These are phyloP conservation scores for Boloria selene DNA, from an alignment of 2,888 invertebrate genomes.

Conservation along the genomic window DNA sequence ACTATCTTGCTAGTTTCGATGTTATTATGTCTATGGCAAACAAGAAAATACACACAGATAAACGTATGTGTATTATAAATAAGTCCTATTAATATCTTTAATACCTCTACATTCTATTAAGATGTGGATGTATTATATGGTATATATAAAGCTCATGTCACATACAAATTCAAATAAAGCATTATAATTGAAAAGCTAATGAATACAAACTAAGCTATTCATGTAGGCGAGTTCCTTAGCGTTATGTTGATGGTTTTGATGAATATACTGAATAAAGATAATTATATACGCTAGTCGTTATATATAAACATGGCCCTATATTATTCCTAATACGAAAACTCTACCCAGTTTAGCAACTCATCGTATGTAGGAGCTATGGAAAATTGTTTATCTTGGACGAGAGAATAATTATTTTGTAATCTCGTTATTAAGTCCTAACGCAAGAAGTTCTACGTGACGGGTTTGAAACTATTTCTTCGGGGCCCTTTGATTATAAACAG, in stretches of 20 bases:
- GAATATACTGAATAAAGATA: constrained; percentile 26
- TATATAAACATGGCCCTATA: constrained; percentile 18
- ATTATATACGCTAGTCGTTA: constrained; percentile 18
- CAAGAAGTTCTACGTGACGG: constrained; percentile 15
- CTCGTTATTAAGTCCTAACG: constrained; percentile 6
- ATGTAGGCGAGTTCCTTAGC: constrained; percentile 15
- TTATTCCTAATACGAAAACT: constrained; percentile 15
- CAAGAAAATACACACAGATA: neutral
- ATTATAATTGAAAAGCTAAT: constrained; percentile 39
- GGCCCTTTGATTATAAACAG: neutral
- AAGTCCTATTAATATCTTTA: constrained; percentile 12
- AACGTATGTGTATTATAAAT: neutral
- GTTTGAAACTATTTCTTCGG: constrained; percentile 6
- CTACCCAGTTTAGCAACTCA: constrained; percentile 20
- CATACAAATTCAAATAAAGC: constrained; percentile 28
- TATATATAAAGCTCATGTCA: constrained; percentile 25
- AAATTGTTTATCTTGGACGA: constrained; percentile 10
- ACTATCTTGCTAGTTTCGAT: too few species aligned
- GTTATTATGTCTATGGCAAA: too few species aligned
- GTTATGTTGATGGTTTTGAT: constrained; percentile 32
- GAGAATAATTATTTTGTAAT: constrained; percentile 14
- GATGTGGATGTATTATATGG: constrained; percentile 9
- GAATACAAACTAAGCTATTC: constrained; percentile 38
- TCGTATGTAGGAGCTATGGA: neutral
- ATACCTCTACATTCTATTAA: constrained; percentile 20